Conservation (phyloP, 2,888 invertebrate species). For the Holacanthella duospinosa region DNA sequence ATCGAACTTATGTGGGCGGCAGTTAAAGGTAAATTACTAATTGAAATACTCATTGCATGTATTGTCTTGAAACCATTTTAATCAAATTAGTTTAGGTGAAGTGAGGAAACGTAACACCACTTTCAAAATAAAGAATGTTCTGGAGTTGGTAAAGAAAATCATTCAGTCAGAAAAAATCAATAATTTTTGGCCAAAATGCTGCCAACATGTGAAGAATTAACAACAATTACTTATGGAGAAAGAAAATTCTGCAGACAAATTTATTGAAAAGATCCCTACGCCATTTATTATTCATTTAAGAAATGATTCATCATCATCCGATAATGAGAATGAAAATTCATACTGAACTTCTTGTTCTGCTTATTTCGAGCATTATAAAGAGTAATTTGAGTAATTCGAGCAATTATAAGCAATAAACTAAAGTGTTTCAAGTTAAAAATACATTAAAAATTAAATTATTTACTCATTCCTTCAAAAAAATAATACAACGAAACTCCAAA, state of each 20-base stretch:
- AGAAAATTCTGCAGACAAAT: not conserved
- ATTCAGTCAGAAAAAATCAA: not conserved
- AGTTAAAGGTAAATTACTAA: conserved; percentile 7
- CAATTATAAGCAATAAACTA: no score
- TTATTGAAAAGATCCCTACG: not conserved
- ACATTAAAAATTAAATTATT: no score
- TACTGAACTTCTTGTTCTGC: no score
- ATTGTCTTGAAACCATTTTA: not conserved
- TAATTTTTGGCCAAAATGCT: not conserved
- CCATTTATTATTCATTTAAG: not conserved
- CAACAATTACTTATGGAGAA: not conserved
- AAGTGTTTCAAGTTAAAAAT: no score
- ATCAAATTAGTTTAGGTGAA: not conserved
- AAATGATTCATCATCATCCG: no score
- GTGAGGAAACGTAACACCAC: not conserved
- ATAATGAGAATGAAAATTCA: no score
- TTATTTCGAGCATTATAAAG: no score
- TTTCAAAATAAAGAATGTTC: not conserved
- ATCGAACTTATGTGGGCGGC: conserved; percentile 1
- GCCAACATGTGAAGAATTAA: not conserved
- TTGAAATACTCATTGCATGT: not conserved
- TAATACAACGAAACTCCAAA: no score
- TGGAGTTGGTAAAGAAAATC: not conserved
- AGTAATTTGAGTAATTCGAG: no score
- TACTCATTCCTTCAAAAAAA: no score